phyloP scores from a whole-genome alignment of 2,113 vertebrate genomes.

The Platanista minor region DNA sequence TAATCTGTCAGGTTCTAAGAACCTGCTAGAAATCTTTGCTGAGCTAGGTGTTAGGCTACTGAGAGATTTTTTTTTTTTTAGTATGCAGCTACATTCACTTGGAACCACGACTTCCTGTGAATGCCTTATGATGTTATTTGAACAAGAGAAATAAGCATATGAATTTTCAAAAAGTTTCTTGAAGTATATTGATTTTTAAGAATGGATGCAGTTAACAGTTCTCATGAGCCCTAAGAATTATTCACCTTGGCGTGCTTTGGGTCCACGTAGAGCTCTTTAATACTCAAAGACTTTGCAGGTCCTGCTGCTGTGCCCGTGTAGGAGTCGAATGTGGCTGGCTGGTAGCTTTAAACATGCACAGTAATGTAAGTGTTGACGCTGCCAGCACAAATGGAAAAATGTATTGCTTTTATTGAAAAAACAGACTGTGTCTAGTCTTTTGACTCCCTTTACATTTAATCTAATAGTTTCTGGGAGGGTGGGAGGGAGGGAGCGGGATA shows the following conservation, averaged over 20 bases:
- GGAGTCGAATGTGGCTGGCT: not conserved
- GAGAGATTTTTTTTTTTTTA: not conserved
- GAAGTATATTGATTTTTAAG: conserved; percentile 61
- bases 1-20: conserved; percentile 27
- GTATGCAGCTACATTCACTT: conserved; percentile 21
- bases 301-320: not conserved
- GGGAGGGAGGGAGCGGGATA: not conserved
- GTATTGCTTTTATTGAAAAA: conserved; percentile 54
- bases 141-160: conserved; percentile 52
- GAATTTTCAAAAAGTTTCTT: conserved; percentile 57
- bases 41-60: conserved; percentile 34
- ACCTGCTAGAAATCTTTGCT: conserved; percentile 52
- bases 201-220: conserved; percentile 59
- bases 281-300: conserved; percentile 2
- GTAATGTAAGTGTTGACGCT: not conserved
- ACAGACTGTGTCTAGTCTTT: conserved; percentile 34
- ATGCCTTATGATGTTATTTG: conserved; percentile 42
- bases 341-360: not conserved
- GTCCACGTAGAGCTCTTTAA: not conserved
- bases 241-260: conserved; percentile 19
- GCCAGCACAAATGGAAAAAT: conserved; percentile 53
- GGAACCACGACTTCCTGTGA: conserved; percentile 52
- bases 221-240: conserved; percentile 40
- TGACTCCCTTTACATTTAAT: conserved; percentile 40
- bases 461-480: not conserved